These are phyloP conservation scores for Drosophila tani DNA, from an alignment of 1,140 invertebrate species.

Conservation along the genomic window DNA sequence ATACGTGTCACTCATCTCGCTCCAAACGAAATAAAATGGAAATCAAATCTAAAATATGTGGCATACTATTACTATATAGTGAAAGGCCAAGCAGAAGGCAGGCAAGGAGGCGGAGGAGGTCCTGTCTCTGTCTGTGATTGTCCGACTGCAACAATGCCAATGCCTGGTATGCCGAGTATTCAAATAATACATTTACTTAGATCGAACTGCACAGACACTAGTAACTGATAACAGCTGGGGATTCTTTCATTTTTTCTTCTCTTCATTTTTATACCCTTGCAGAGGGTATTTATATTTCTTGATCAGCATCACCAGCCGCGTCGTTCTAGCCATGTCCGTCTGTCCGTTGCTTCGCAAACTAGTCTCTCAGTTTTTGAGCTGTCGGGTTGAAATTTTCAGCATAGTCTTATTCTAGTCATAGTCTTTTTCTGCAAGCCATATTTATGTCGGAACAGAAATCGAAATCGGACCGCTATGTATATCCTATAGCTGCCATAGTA, in stretches of 20 bases:
- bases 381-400: too few relatives aligned
- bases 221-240: neutral
- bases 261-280: neutral
- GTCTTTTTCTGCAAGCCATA: too few relatives aligned
- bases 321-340: too few relatives aligned
- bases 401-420: too few relatives aligned
- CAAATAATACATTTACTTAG: neutral
- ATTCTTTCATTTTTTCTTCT: neutral
- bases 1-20: constrained; percentile 29
- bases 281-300: too few relatives aligned
- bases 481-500: too few relatives aligned
- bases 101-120: neutral
- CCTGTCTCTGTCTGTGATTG: constrained; percentile 23
- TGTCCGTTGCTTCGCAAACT: too few relatives aligned
- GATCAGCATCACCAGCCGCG: too few relatives aligned
- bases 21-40: constrained; percentile 23
- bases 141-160: constrained; percentile 5
- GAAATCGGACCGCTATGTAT: too few relatives aligned
- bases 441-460: too few relatives aligned
- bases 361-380: too few relatives aligned
- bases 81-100: neutral
- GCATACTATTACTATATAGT: constrained; percentile 7
- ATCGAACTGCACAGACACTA: too few relatives aligned
- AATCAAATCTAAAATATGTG: constrained; percentile 16
- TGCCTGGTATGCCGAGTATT: constrained; percentile 1